Base-by-base conservation (phyloP, 2,797 vertebrate species). In the Neopelma chrysocephalum region DNA sequence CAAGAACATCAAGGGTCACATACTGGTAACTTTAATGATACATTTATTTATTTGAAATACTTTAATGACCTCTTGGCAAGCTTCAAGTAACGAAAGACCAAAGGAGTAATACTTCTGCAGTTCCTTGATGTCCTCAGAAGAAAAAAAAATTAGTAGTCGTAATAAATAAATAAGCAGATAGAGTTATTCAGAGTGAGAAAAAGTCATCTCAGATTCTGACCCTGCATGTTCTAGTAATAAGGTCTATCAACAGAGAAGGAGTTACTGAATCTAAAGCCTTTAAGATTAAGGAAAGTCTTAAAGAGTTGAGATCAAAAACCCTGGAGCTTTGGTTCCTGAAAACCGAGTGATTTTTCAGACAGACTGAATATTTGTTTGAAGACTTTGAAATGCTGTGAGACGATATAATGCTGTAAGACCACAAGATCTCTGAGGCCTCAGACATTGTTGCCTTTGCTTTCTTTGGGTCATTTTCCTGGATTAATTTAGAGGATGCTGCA, bases 131-230 rank as follows among this genome's bases (percentile, higher is more conserved):
- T 66, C 43, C 56, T 85, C 34, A 75, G 23, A 73, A 81, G 10
- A 57, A 79, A 87, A 58, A 68, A 89, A 90, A 62, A 56, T 8
- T 43, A 54, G 15, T 42, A 65, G 22, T 16, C 69, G 8, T 69
- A 78, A 83, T 95, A 94, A 94, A 94, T 91, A 95, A 93, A 91
- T 75, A 96, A 95, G 14, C 40, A 93, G 68, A 72, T 57, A 61
- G 32, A 65, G 51, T 56, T 77, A 64, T 56, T 78, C 17, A 7
- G 87, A 91, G 64, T 68, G 72, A 84, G 71, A 58, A 75, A 40
- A 58, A 79, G 17, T 23, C 6, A 5, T 79, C 64, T 76, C 65
- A 29, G 26, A 61, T 66, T 83, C 66, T 94, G 60, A 70, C 38
- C 47, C 43, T 61, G 22, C 10, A 32, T 70, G 34, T 93, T 88